Percentiles rank a stretch among this genome's conserved stretches.
Evolutionary conservation across 2,113 vertebrate genomes (phyloP).

Genomic region (Xerus inauris): DNA sequence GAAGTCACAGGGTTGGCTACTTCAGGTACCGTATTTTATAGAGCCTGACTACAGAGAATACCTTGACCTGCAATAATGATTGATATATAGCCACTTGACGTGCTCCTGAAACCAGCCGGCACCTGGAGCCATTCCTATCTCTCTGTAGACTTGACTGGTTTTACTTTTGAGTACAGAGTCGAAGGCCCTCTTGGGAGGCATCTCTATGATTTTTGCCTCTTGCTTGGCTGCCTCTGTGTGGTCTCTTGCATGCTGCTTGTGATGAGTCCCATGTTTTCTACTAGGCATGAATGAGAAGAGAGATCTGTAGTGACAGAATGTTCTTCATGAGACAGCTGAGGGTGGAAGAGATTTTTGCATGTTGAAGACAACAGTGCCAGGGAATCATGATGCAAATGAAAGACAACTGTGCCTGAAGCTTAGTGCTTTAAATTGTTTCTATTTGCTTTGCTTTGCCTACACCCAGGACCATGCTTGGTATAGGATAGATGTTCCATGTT

Average conservation of each 20-base stretch:
- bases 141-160: background rate
- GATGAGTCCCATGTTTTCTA: background rate
- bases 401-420: background rate
- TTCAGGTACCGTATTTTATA: background rate
- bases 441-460: background rate
- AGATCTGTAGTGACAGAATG: background rate
- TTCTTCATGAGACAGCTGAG: background rate
- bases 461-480: background rate
- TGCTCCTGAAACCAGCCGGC: background rate
- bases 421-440: background rate
- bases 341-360: background rate
- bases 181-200: background rate
- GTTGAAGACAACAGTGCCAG: background rate
- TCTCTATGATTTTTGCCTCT: background rate
- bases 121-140: fast-evolving
- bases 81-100: fast-evolving
- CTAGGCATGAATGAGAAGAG: background rate
- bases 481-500: background rate
- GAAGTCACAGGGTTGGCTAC: background rate
- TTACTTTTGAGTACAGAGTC: background rate
- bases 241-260: background rate
- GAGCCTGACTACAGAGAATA: background rate
- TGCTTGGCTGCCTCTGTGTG: fast-evolving
- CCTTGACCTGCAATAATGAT: background rate
- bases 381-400: background rate